These are phyloP conservation scores for Hymenochirus boettgeri DNA, from an alignment of 2,113 vertebrate species.

Conservation along the genomic window DNA sequence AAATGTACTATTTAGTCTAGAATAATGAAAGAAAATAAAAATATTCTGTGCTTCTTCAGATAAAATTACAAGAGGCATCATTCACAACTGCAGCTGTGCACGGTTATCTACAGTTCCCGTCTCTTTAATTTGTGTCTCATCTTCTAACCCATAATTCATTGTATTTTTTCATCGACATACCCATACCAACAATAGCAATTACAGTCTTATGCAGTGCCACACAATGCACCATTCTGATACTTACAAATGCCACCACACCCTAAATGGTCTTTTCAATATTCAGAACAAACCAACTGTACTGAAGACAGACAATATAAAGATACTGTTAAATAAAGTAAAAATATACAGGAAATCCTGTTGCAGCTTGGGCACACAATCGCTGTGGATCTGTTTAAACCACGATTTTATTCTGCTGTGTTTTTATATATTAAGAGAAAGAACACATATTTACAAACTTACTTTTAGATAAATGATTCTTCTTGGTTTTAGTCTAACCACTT, in stretches of 20 bases:
- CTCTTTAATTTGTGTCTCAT: conserved; percentile 28
- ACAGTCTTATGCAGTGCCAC: conserved; percentile 16
- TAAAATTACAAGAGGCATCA: conserved; percentile 11
- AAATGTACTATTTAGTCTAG: not conserved
- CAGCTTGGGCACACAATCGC: not conserved
- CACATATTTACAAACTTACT: conserved; percentile 1
- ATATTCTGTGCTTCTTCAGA: conserved; percentile 21
- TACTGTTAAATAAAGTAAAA: not conserved
- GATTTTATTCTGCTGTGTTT: not conserved
- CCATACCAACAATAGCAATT: conserved; percentile 36
- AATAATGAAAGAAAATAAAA: not conserved
- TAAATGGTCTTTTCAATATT: conserved; percentile 22
- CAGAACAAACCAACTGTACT: conserved; percentile 6
- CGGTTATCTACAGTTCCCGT: conserved; percentile 22
- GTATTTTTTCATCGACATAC: conserved; percentile 20
- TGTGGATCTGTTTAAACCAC: not conserved
- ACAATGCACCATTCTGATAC: conserved; percentile 22
- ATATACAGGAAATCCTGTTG: conserved; percentile 27
- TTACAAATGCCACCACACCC: conserved; percentile 22
- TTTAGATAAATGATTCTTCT: not conserved
- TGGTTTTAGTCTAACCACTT: not conserved
- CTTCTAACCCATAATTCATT: conserved; percentile 37
- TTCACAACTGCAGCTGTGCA: conserved; percentile 25
- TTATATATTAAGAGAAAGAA: conserved; percentile 2
- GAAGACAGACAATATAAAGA: conserved; percentile 4